Percentiles rank a stretch among this genome's conserved stretches.
Evolutionary conservation across 37 sponge, comb jelly and placozoan species (phyloP).

Genomic region (Trichoplax adhaerens): DNA sequence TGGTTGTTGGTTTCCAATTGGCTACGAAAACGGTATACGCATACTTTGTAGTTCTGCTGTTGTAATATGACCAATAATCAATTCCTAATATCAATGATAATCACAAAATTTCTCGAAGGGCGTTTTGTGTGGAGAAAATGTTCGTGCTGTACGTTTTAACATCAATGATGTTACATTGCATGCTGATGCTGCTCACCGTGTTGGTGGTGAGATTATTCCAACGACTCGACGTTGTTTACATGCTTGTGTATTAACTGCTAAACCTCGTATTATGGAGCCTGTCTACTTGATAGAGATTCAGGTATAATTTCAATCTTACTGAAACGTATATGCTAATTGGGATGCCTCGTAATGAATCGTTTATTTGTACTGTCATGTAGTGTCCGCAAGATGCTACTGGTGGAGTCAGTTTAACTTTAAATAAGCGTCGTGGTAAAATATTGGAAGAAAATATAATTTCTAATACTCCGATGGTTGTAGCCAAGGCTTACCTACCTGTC

Average conservation of each 20-base stretch:
- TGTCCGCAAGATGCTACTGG: conserved; percentile 89
- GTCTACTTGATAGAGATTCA: conserved; percentile 98
- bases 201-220: conserved; percentile 98
- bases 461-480: conserved; percentile 92
- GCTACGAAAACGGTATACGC: conserved; percentile 78
- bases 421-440: conserved; percentile 79
- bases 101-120: conserved; percentile 31
- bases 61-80: not conserved
- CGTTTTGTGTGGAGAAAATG: conserved; percentile 91
- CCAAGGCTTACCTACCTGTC: conserved; percentile 93
- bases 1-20: conserved; percentile 99
- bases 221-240: conserved; percentile 75
- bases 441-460: conserved; percentile 65
- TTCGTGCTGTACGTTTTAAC: conserved; percentile 75
- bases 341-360: not conserved
- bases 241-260: conserved; percentile 80
- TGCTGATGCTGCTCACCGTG: conserved; percentile 94
- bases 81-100: not conserved
- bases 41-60: not conserved
- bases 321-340: not conserved
- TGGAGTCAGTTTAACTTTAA: conserved; percentile 92
- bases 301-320: conserved; percentile 15
- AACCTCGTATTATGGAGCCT: conserved; percentile 81
- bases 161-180: conserved; percentile 95
- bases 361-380: conserved; percentile 12